Evolutionary conservation across 2,113 vertebrate species (phyloP).

Genomic region (Pteropus alecto): DNA sequence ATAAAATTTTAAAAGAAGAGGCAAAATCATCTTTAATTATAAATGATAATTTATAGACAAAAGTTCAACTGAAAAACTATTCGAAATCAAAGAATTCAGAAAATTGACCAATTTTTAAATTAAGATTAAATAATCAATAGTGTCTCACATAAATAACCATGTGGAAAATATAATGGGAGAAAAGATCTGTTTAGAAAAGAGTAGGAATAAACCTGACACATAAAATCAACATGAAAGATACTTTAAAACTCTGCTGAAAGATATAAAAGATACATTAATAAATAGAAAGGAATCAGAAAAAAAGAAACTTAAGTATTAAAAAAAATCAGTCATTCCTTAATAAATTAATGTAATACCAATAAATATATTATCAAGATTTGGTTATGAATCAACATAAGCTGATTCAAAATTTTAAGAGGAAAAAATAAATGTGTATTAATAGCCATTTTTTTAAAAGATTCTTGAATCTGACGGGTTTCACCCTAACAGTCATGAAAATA

Average conservation of each 20-base stretch:
- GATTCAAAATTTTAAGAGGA: background rate
- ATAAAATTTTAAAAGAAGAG: no score
- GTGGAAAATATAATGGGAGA: no score
- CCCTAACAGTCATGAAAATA: background rate
- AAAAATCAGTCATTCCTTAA: background rate
- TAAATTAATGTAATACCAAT: background rate
- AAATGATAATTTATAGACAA: no score
- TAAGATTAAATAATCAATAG: no score
- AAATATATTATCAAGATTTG: background rate
- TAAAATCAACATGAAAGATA: background rate
- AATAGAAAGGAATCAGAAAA: background rate
- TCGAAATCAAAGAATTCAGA: no score
- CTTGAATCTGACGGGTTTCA: background rate
- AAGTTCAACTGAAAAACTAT: no score
- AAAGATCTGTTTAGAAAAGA: no score
- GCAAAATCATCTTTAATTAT: no score
- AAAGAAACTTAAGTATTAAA: background rate
- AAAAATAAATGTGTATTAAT: background rate
- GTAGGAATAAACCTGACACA: no score
- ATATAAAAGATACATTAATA: background rate
- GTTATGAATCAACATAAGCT: background rate
- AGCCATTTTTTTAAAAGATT: background rate
- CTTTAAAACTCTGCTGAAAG: background rate
- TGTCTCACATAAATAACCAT: no score
- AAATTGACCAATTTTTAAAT: no score